Conservation (phyloP, 2,113 vertebrate species). For the Carlito syrichta region DNA sequence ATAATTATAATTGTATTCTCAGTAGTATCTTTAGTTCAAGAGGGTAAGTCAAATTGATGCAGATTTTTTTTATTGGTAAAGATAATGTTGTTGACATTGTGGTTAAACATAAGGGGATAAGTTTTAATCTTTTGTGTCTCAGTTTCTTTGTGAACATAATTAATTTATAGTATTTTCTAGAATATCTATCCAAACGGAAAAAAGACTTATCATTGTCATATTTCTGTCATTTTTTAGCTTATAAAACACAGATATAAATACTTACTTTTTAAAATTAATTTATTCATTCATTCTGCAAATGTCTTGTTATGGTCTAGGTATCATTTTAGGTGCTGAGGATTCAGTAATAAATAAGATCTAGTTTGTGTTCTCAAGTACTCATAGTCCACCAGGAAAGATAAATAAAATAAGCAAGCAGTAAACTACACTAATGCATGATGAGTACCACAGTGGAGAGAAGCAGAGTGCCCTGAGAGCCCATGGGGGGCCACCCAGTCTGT, state of each 20-base stretch:
- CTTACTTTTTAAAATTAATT: background rate
- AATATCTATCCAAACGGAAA: background rate
- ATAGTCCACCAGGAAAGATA: background rate
- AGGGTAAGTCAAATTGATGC: background rate
- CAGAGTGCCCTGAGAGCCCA: background rate
- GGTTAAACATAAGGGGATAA: background rate
- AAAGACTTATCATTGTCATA: background rate
- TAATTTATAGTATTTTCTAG: background rate
- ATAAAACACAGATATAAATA: background rate
- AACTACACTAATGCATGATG: background rate
- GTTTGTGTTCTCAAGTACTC: background rate
- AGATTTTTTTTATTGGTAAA: conserved; percentile 36
- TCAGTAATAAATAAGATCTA: background rate
- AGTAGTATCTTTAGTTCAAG: background rate
- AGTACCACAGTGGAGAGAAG: background rate
- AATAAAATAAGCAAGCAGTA: background rate
- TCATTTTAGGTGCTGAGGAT: conserved; percentile 2
- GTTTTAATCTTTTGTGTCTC: background rate
- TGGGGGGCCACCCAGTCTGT: background rate
- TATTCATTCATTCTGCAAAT: background rate
- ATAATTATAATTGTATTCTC: conserved; percentile 39
- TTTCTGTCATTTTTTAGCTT: conserved; percentile 6
- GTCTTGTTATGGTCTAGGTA: background rate
- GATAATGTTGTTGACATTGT: background rate
- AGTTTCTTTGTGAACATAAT: conserved; percentile 24